Evolutionary conservation across 2,113 vertebrate genomes (phyloP), one percentile per base, ranked within the genome.

Genomic region (Oreotrochilus melanogaster): DNA sequence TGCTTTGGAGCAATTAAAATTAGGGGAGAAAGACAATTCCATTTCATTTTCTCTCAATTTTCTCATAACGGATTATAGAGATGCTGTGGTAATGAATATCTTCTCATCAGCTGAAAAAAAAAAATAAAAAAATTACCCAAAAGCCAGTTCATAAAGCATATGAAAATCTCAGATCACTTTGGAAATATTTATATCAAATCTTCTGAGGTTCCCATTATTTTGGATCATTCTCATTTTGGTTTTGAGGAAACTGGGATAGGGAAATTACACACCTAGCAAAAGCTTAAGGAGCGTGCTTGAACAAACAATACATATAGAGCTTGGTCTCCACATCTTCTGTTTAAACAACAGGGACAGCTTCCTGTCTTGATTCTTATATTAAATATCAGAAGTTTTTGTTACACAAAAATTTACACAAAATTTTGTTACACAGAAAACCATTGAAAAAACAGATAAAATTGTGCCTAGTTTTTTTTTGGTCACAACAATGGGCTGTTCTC

Each of bases 21-120:
- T 10, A 64, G 14, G 8, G 6, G 2, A 27, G 84, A 51, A 33
- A 42, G 10, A 28, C 0, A 0, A 31, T 56, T 71, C 13, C 9
- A 50, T 22, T 5, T 24, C 5, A 42, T 72, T 87, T 93, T 82
- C 18, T 76, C 17, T 18, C 45, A 2, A 42, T 74, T 78, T 58
- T 58, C 10, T 53, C 10, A 47, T n/a, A 70, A 56, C 15, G 6
- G 70, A 51, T 62, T 72, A 27, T 4, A 67, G 4, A 30, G 92
- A 47, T 47, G 62, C 30, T 58, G 8, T 43, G 28, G 18, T 56
- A 75, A 71, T 19, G 3, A 58, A 31, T 66, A 62, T 2, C 4
- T 64, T 60, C 37, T 62, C 21, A 80, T 35, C 14, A 67, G 11
- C 14, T 62, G 27, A 60, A 80, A 95, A 67, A 73, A 58, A 45